A percentile compares a stretch with the other conserved stretches of the same genome.
Evolutionary conservation across 2,888 invertebrate genomes (phyloP).

Genomic region (Pollenia griseotomentosa): DNA sequence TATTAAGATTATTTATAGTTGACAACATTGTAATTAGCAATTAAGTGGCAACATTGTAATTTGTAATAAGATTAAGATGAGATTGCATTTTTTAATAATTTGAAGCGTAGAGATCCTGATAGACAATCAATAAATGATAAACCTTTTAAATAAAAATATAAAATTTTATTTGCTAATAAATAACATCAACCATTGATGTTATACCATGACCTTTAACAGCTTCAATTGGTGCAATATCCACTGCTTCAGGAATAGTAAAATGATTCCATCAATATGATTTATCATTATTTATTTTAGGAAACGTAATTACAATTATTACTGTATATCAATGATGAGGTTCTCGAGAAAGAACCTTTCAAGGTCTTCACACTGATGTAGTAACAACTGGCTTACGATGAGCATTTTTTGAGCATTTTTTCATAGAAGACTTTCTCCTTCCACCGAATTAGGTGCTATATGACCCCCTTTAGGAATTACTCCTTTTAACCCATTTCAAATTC

Average conservation of each 20-base stretch:
- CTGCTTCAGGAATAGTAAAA: conserved; percentile 86
- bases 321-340: conserved; percentile 88
- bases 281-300: conserved; percentile 81
- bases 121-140: no score
- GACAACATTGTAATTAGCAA: no score
- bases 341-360: conserved; percentile 85
- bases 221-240: conserved; percentile 86
- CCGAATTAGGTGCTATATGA: conserved; percentile 87
- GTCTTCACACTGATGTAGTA: conserved; percentile 87
- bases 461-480: conserved; percentile 87
- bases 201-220: conserved; percentile 87
- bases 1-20: no score
- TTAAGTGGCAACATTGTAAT: no score
- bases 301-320: conserved; percentile 73
- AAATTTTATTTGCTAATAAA: no score
- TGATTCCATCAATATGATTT: conserved; percentile 85
- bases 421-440: conserved; percentile 84
- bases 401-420: conserved; percentile 86
- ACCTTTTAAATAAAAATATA: no score
- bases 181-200: no score
- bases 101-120: no score
- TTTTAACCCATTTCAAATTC: conserved; percentile 89
- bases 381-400: conserved; percentile 87
- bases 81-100: no score
- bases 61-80: no score